These are phyloP conservation scores for Lasiurus cinereus DNA, from an alignment of 2,113 vertebrate species.

Conservation along the genomic window DNA sequence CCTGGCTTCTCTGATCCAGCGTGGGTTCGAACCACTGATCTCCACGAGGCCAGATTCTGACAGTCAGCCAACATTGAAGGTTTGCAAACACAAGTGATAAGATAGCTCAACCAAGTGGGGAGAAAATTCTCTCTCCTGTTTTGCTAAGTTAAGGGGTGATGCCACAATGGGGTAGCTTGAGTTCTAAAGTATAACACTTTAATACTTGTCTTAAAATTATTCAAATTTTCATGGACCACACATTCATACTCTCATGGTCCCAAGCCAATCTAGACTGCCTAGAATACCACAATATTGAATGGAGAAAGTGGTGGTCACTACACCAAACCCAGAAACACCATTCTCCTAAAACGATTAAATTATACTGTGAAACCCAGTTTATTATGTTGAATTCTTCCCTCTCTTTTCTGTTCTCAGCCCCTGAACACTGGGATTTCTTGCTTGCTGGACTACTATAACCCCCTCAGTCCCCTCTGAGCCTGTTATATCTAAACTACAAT, in stretches of 20 bases:
- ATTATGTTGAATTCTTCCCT: background rate
- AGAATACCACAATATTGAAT: background rate
- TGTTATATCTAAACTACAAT: background rate
- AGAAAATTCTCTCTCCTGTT: background rate
- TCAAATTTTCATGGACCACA: background rate
- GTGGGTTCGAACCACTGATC: background rate
- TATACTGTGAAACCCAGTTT: background rate
- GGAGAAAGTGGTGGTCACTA: background rate
- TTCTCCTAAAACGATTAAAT: background rate
- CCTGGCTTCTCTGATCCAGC: background rate
- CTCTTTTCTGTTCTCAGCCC: background rate
- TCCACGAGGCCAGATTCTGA: background rate
- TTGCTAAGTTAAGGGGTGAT: background rate
- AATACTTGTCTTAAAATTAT: background rate
- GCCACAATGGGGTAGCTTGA: background rate
- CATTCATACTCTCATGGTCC: background rate
- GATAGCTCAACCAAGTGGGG: fast-evolving
- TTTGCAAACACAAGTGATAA: background rate
- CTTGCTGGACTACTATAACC: background rate
- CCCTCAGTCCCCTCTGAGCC: background rate
- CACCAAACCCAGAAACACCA: background rate
- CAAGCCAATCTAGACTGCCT: background rate
- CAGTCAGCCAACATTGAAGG: background rate
- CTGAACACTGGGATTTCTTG: background rate
- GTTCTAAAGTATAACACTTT: background rate